phyloP scores from a whole-genome alignment of 2,888 invertebrate genomes.

The Nymphalis polychloros region DNA sequence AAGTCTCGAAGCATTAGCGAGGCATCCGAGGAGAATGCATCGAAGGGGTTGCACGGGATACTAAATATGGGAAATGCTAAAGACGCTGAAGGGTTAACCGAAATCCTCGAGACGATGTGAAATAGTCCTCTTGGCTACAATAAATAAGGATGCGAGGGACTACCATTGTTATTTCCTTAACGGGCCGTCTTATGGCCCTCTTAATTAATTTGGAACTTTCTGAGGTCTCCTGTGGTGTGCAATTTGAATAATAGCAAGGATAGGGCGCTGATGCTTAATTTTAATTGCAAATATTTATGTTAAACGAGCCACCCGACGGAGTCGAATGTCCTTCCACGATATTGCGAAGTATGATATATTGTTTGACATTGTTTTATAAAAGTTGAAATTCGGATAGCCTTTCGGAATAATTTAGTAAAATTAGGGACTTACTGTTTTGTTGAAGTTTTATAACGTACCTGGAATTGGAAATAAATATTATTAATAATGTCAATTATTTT shows the following conservation, averaged over 20 bases:
- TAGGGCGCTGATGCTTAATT: conserved; percentile 77
- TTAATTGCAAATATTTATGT: conserved; percentile 82
- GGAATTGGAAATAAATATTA: conserved; percentile 22
- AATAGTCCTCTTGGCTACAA: conserved; percentile 67
- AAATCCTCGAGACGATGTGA: conserved; percentile 60
- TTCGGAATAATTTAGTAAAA: conserved; percentile 16
- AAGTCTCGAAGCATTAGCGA: conserved; percentile 31
- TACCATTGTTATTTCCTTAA: conserved; percentile 79
- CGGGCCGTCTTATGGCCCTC: conserved; percentile 80
- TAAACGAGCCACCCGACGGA: conserved; percentile 64
- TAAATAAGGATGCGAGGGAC: conserved; percentile 72
- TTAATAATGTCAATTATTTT: neutral
- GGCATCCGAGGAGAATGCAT: conserved; percentile 35
- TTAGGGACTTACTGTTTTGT: conserved; percentile 16
- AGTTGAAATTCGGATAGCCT: conserved; percentile 25
- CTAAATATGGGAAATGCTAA: conserved; percentile 32
- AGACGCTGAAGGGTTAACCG: conserved; percentile 48
- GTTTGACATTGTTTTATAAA: conserved; percentile 49
- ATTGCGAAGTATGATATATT: conserved; percentile 74
- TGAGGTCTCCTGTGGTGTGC: conserved; percentile 79
- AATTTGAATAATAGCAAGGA: conserved; percentile 80
- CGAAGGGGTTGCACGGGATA: conserved; percentile 34
- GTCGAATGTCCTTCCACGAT: conserved; percentile 46
- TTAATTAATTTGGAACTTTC: conserved; percentile 82
- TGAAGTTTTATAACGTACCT: conserved; percentile 28